phyloP scores from a whole-genome alignment of 1,140 invertebrate species.

The Semibalanus balanoides region DNA sequence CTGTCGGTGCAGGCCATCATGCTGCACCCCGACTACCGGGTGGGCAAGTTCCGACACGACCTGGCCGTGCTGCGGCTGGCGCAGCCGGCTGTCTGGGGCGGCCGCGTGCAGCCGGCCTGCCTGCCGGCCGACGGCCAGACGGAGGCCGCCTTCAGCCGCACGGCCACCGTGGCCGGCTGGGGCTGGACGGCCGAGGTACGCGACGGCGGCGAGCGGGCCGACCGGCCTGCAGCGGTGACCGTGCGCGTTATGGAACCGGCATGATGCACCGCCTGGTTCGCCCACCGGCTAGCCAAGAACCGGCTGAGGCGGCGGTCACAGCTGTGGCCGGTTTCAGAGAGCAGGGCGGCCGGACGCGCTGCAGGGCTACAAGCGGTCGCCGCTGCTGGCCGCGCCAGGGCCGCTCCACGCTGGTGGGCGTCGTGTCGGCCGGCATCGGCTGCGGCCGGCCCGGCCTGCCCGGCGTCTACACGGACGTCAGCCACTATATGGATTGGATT shows the following conservation, averaged over 20 bases:
- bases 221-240: slow-evolving; percentile 12
- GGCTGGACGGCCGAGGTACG: background rate
- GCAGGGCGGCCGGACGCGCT: too few relatives aligned
- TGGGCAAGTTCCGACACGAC: background rate
- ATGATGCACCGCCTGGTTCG: background rate
- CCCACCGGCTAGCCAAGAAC: slow-evolving; percentile 10
- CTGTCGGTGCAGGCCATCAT: slow-evolving; percentile 27
- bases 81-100: background rate
- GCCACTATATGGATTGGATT: background rate
- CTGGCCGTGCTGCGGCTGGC: slow-evolving; percentile 5
- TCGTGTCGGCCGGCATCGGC: background rate
- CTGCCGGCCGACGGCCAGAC: slow-evolving; percentile 2
- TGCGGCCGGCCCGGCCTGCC: background rate
- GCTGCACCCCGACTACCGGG: slow-evolving; percentile 32
- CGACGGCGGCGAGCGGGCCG: background rate
- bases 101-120: background rate
- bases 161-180: slow-evolving; percentile 8
- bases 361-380: too few relatives aligned
- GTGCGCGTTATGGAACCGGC: background rate
- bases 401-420: background rate
- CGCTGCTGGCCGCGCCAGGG: slow-evolving; percentile 8
- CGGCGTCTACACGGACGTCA: background rate
- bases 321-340: too few relatives aligned
- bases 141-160: background rate
- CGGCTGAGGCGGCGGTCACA: slow-evolving; percentile 39